Evolutionary conservation across 2,113 vertebrate species (phyloP).

Genomic region (Galemys pyrenaicus): DNA sequence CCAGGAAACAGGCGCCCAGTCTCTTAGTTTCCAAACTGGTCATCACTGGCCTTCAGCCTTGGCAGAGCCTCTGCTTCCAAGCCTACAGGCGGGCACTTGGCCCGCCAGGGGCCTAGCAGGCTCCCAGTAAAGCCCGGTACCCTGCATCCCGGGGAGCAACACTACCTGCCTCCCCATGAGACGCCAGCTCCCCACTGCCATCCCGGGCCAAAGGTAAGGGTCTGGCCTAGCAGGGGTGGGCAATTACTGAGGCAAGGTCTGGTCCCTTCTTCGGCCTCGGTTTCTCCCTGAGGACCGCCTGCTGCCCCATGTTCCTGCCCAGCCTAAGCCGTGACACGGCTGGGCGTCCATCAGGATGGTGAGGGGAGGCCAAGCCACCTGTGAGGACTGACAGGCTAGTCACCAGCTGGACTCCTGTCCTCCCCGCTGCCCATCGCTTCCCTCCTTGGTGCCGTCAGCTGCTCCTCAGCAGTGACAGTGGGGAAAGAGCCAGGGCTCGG

Average conservation of each 20-base stretch:
- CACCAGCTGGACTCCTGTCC: background rate
- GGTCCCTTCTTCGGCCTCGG: conserved; percentile 19
- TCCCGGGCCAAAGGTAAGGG: background rate
- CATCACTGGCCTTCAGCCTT: conserved; percentile 23
- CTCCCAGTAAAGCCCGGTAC: background rate
- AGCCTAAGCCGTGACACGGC: background rate
- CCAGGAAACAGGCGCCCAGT: background rate
- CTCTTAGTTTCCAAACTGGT: conserved; percentile 18
- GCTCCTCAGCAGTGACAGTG: conserved; percentile 9
- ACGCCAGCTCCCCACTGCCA: background rate
- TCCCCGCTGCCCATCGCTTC: background rate
- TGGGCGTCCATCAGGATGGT: background rate
- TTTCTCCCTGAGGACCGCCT: background rate
- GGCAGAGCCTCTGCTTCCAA: conserved; percentile 26
- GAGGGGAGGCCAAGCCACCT: background rate
- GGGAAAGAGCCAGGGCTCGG: conserved; percentile 11
- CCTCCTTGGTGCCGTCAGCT: conserved; percentile 60
- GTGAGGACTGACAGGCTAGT: background rate
- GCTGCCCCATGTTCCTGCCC: background rate
- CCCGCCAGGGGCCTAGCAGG: background rate
- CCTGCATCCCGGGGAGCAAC: background rate
- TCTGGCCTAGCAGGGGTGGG: background rate
- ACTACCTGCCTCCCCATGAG: background rate
- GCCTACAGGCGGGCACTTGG: background rate
- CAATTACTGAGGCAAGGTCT: background rate